Base-by-base conservation (phyloP, 2,113 vertebrate species). In the Spilogale gracilis region DNA sequence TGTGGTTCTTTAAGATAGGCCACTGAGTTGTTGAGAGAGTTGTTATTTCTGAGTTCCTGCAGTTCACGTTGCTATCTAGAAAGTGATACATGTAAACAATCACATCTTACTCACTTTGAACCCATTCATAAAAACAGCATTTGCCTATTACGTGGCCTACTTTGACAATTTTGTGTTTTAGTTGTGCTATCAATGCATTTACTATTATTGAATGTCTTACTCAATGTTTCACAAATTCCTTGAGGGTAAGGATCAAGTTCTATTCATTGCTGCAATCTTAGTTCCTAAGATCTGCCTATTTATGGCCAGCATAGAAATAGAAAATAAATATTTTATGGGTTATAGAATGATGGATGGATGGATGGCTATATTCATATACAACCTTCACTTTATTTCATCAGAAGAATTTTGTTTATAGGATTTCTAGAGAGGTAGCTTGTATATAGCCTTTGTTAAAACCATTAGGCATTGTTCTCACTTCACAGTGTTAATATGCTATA, bases 1-100 rank as follows among this genome's bases (percentile, higher is more conserved):
- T 45, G 86, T 94, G 80, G 96, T 61, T 96, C 87, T 86, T 32
- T 74, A 92, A 97, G 92, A 78, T 12, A 81, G 96, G 96, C 97
- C 97, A 97, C 97, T 87, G 96, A 96, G 97, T 43, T 89, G 97
- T 43, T 89, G 97, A 97, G 54, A 97, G 97, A 92, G 89, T 96
- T 97, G 96, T 97, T 96, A 97, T 85, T 97, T 95, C 92, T 95
- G 96, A 95, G 96, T 98, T 82, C 97, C 96, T 95, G 91, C 96
- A 95, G 97, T 91, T 98, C 87, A 78, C 95, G 94, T 90, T 69
- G 97, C 79, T 96, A 96, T 85, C 96, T 97, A 96, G 97, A 95
- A 97, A 98, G 89, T 65, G 94, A 97, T 97, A 95, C 43, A 73
- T 69, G 92, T 97, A 97, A 97, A 98, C 96, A 97, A 87, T 90